Percentiles rank a stretch among this genome's conserved stretches.
These are phyloP conservation scores for Potamarius usumacintae DNA, from an alignment of 2,113 vertebrate genomes.

Conservation along the genomic window DNA sequence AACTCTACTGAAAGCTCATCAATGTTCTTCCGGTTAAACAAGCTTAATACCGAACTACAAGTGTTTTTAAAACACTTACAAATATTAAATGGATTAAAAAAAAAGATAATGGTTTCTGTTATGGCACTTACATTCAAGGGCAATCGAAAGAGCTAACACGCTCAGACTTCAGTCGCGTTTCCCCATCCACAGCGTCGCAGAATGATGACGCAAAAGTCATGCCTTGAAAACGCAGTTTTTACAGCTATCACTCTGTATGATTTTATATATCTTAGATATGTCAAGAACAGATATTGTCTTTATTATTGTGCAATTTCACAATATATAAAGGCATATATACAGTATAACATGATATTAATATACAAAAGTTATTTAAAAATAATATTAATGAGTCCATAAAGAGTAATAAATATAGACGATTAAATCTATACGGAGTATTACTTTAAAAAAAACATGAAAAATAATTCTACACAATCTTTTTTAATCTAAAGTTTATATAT, in stretches of 20 bases:
- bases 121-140: not conserved
- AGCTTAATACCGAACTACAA: not conserved
- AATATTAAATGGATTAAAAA: not conserved
- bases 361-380: too few relatives aligned
- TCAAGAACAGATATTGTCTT: too few relatives aligned
- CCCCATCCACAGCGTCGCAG: slow-evolving; percentile 46
- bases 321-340: too few relatives aligned
- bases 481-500: not conserved
- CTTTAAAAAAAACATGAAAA: not conserved
- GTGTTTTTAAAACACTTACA: not conserved
- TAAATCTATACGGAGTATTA: not conserved
- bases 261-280: not conserved
- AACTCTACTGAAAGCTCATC: not conserved
- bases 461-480: not conserved
- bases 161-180: not conserved
- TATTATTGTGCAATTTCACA: too few relatives aligned
- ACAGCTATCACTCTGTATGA: not conserved
- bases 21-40: not conserved
- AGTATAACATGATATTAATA: too few relatives aligned
- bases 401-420: too few relatives aligned
- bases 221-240: not conserved
- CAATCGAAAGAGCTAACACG: not conserved
- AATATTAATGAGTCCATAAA: too few relatives aligned
- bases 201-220: slow-evolving; percentile 55
- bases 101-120: not conserved